phyloP scores from a whole-genome alignment of 53 echinoderm and acorn worm species.

The Crossaster papposus region DNA sequence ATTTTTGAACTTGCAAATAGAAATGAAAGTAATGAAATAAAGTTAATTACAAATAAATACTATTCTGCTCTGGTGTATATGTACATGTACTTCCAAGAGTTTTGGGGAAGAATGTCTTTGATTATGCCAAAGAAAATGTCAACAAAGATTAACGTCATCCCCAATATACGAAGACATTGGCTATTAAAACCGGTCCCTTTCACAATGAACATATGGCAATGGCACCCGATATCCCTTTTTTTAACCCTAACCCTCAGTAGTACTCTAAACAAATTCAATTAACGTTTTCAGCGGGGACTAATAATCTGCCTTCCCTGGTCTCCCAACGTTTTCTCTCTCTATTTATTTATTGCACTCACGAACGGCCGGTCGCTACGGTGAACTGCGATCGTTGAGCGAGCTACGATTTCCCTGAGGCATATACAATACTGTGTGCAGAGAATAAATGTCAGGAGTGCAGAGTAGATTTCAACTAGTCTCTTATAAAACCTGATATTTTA shows the following conservation, averaged over 20 bases:
- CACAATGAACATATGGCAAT: neutral
- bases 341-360: neutral
- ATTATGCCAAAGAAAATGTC: neutral
- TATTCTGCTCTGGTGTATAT: neutral
- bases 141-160: neutral
- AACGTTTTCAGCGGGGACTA: constrained; percentile 18
- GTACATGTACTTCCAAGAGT: neutral
- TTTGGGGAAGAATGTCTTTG: neutral
- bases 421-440: neutral
- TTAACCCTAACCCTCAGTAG: neutral
- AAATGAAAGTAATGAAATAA: no score
- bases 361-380: neutral
- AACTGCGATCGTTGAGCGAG: neutral
- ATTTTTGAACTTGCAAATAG: no score
- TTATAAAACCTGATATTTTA: neutral
- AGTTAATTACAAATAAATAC: no score
- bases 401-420: neutral
- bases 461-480: constrained; percentile 35
- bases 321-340: constrained; percentile 6
- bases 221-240: neutral
- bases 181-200: neutral
- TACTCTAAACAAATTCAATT: constrained; percentile 26
- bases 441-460: neutral
- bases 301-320: neutral
- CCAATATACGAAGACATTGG: neutral